These are phyloP conservation scores for Xenopus tropicalis DNA, from an alignment of 2,113 vertebrate genomes.

Conservation along the genomic window UCB_Xtro_10.0 CM004444.2:83093501-83094000, in stretches of 20 bases:
- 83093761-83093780: neutral
- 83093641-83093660: neutral
- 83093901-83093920: too few species aligned
- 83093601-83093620: neutral
- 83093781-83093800: too few species aligned
- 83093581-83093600: neutral
- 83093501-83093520: conserved; percentile 13
- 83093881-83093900: too few species aligned
- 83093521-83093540: neutral
- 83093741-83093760: neutral
- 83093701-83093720: neutral
- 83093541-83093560: conserved; percentile 1
- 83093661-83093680: neutral
- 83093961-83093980: too few species aligned
- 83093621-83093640: neutral
- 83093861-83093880: too few species aligned
- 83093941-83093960: neutral
- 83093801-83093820: too few species aligned
- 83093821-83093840: too few species aligned
- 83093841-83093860: neutral
- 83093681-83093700: neutral
- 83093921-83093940: neutral
- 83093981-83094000: too few species aligned
- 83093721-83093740: neutral
- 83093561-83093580: neutral